phyloP scores from a whole-genome alignment of 2,888 invertebrate genomes.

The Dryobota labecula region DNA sequence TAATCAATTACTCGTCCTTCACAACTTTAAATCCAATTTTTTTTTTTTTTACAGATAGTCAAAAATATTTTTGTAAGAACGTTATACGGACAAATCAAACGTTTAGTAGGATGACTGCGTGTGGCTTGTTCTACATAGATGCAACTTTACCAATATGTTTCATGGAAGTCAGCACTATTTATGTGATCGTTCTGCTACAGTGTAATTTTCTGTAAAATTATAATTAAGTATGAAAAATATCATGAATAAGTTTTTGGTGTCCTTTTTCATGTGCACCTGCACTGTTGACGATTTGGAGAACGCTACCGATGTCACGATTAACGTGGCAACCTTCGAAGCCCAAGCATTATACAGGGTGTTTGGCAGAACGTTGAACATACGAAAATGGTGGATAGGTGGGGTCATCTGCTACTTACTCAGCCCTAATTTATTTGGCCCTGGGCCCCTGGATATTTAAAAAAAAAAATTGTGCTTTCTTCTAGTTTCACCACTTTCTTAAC shows the following conservation, averaged over 20 bases:
- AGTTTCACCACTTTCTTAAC: too few species aligned
- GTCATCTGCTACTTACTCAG: too few species aligned
- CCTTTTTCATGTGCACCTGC: background rate
- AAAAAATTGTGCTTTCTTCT: too few species aligned
- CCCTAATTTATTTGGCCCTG: too few species aligned
- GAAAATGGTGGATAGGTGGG: too few species aligned
- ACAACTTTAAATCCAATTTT: background rate
- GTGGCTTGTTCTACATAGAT: background rate
- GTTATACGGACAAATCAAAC: background rate
- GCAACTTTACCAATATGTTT: background rate
- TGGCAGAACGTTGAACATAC: too few species aligned
- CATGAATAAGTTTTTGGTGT: background rate
- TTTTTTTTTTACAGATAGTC: background rate
- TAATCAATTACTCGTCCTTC: background rate
- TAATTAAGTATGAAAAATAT: background rate
- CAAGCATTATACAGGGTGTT: too few species aligned
- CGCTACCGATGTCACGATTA: background rate
- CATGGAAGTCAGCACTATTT: background rate
- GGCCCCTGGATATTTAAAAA: too few species aligned
- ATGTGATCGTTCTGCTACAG: background rate
- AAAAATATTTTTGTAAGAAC: background rate
- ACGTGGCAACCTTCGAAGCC: background rate
- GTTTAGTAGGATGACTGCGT: background rate
- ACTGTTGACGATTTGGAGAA: background rate
- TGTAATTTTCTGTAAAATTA: background rate